A percentile compares a stretch with the other conserved stretches of the same genome.
Evolutionary conservation across 2,113 vertebrate genomes (phyloP).

Genomic region (Cynoglossus semilaevis): DNA sequence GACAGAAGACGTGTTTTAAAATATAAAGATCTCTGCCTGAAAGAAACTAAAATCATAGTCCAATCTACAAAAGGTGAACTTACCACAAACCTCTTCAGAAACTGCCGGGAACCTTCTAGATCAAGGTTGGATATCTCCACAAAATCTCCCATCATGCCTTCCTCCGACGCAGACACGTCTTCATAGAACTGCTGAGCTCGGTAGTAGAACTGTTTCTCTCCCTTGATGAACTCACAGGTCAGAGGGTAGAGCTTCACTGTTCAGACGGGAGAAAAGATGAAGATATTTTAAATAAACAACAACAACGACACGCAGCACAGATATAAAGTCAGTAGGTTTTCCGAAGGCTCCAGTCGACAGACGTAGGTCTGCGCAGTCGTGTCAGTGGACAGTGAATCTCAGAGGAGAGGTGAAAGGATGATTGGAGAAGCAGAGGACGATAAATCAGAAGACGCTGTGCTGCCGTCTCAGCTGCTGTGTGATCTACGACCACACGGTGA

Average conservation of each 20-base stretch:
- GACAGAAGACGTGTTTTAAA: not conserved
- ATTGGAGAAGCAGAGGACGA: slow-evolving; percentile 41
- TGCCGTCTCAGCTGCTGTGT: slow-evolving; percentile 28
- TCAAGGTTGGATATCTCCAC: slow-evolving; percentile 87
- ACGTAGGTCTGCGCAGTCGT: no score
- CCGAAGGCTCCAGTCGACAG: no score
- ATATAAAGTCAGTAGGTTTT: no score
- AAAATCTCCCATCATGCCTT: slow-evolving; percentile 97
- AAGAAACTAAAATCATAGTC: no score
- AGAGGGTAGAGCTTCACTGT: slow-evolving; percentile 94
- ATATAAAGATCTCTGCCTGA: no score
- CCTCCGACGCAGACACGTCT: slow-evolving; percentile 89
- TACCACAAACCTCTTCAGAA: slow-evolving; percentile 92
- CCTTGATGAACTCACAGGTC: slow-evolving; percentile 93
- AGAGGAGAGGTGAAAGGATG: slow-evolving; percentile 33
- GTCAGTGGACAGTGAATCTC: not conserved
- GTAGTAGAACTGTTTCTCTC: slow-evolving; percentile 96
- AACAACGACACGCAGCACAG: not conserved
- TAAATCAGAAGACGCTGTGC: slow-evolving; percentile 25
- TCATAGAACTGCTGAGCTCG: slow-evolving; percentile 90
- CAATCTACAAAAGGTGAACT: slow-evolving; percentile 39
- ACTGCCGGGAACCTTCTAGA: slow-evolving; percentile 84
- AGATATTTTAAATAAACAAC: not conserved
- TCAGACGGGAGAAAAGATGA: not conserved
- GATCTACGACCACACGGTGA: not conserved